A percentile compares a stretch with the other conserved stretches of the same genome.
Evolutionary conservation across 2,113 vertebrate genomes (phyloP).

Genomic region (Condylura cristata): DNA sequence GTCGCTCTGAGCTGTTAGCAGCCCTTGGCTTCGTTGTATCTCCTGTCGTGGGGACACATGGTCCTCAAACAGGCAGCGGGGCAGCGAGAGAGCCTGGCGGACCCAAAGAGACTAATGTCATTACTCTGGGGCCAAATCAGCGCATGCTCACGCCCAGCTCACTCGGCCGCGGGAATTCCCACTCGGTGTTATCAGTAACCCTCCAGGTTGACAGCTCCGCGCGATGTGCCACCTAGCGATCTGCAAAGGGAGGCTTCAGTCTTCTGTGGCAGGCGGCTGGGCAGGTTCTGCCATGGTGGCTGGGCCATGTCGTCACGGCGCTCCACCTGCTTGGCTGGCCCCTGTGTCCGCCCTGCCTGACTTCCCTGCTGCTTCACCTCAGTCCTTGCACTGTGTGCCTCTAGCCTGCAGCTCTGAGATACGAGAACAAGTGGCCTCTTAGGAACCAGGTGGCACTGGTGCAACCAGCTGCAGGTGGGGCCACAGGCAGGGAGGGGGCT

Average conservation of each 20-base stretch:
- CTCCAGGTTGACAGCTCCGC: neutral
- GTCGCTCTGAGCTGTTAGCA: neutral
- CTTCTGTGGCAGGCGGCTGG: neutral
- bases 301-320: rapidly evolving
- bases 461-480: neutral
- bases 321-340: neutral
- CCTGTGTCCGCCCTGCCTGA: neutral
- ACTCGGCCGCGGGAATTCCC: neutral
- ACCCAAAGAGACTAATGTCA: neutral
- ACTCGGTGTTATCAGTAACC: neutral
- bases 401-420: neutral
- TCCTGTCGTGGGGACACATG: neutral
- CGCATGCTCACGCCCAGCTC: neutral
- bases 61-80: neutral
- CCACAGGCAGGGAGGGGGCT: neutral
- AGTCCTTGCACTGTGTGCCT: neutral
- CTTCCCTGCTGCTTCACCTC: neutral
- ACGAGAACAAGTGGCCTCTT: rapidly evolving
- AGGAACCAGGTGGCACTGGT: neutral
- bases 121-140: neutral
- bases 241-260: neutral
- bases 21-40: neutral
- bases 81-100: neutral
- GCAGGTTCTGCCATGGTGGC: neutral
- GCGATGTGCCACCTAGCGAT: neutral